Conservation (phyloP, 2,888 invertebrate species). For the Pediacus dermestoides region DNA sequence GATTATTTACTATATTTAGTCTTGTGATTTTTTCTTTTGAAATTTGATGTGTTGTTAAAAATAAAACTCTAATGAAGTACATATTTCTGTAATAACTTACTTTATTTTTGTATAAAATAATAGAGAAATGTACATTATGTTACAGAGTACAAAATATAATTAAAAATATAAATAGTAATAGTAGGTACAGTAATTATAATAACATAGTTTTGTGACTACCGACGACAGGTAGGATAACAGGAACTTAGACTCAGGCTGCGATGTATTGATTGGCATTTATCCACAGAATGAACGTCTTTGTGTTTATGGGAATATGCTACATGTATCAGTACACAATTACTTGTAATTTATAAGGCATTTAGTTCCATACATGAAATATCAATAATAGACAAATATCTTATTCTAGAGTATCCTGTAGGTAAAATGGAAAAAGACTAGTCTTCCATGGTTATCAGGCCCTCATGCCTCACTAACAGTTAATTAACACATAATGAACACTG, state of each 20-base stretch:
- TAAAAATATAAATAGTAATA: constrained; percentile 50
- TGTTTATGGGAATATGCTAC: constrained; percentile 21
- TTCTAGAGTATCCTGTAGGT: constrained; percentile 30
- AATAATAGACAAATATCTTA: constrained; percentile 30
- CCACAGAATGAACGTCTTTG: constrained; percentile 15
- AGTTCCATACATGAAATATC: constrained; percentile 31
- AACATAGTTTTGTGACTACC: constrained; percentile 37
- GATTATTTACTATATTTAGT: too few species aligned
- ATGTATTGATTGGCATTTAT: constrained; percentile 32
- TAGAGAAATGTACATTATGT: constrained; percentile 50
- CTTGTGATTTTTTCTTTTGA: too few species aligned
- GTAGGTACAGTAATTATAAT: constrained; percentile 39
- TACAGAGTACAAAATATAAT: constrained; percentile 50
- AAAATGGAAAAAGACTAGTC: constrained; percentile 34
- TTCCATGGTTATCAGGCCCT: constrained; percentile 26
- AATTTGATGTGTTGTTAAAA: too few species aligned
- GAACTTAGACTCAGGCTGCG: constrained; percentile 45
- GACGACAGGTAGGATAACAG: constrained; percentile 36
- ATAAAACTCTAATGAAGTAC: too few species aligned
- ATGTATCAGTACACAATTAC: constrained; percentile 23
- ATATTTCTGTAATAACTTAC: constrained; percentile 28
- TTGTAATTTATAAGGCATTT: constrained; percentile 41
- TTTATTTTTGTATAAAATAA: constrained; percentile 48
- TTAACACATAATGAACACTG: constrained; percentile 34
- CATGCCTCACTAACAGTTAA: constrained; percentile 27